Evolutionary conservation across 1,140 invertebrate species (phyloP), one percentile per base, ranked within the genome.

Genomic region (Leguminivora glycinivorella): DNA sequence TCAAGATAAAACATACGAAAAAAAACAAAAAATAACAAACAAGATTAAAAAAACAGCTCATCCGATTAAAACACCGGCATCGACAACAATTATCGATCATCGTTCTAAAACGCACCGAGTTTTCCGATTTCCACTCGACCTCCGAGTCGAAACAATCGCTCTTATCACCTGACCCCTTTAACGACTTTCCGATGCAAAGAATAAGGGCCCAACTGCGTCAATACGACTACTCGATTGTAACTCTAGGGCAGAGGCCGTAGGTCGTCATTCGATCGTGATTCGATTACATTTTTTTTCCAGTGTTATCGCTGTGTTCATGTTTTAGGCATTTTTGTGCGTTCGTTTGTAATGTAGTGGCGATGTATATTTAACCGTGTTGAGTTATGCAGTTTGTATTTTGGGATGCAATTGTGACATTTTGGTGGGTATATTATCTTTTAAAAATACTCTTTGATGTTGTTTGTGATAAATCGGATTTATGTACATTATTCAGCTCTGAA

Each of bases 141-240:
- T 87, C 81, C 76, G 75, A 58, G 74, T 75, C 25, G 70, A 80
- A 80, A 72, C 72, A 68, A 75, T 34, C 73, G 67, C 67, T 74
- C 82, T 89, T 89, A 89, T 89, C 87, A 83, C 68, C 76, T 85
- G 85, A 89, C 87, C 85, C 81, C 83, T 83, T 89, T 89, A 78
- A 76, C 76, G 80, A 82, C 82, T 83, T 82, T 71, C 75, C 25
- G 52, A 26, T 69, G 52, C 56, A 34, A 72, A 29, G 40, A 56
- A 26, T 75, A 84, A 73, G 67, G 77, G 70, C 74, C 26, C 78
- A 79, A 74, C 31, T 38, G 10, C 14, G 24, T 38, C 4, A 34
- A 43, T 67, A 22, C 70, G 43, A 24, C 66, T 58, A n/a, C 43
- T 40, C 31, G 72, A 78, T 80, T 63, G 63, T 40, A 72, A 70